A percentile compares a stretch with the other conserved stretches of the same genome.
Conservation (phyloP, 2,113 vertebrate species). For the Polypterus bichir region DNA sequence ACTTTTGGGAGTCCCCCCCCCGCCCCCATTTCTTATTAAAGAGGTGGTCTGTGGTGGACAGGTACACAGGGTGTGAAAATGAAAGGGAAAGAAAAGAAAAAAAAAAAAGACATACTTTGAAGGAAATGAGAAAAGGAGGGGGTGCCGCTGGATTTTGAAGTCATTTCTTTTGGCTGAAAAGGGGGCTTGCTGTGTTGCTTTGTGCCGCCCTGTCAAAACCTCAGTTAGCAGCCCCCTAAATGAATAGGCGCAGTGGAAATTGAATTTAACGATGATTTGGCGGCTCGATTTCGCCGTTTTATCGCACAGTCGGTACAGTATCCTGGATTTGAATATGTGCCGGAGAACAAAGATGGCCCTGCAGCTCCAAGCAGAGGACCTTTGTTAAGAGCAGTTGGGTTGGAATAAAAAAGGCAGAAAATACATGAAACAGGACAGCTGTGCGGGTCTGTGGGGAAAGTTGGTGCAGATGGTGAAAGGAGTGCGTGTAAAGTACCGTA, state of each 20-base stretch:
- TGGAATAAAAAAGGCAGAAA: conserved; percentile 32
- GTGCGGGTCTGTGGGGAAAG: conserved; percentile 59
- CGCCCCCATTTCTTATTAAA: not conserved
- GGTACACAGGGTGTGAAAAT: not conserved
- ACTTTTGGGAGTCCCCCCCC: too few relatives aligned
- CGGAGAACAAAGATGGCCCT: conserved; percentile 8
- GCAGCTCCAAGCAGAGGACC: conserved; percentile 18
- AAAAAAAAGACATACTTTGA: too few relatives aligned
- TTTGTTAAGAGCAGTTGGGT: conserved; percentile 25
- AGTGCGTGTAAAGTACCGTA: conserved; percentile 36
- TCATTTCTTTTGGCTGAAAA: not conserved
- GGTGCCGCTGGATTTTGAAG: not conserved
- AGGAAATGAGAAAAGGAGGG: too few relatives aligned
- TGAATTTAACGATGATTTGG: conserved; percentile 8
- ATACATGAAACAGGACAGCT: conserved; percentile 60
- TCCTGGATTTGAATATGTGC: conserved; percentile 4
- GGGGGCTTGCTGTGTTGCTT: not conserved
- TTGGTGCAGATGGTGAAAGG: conserved; percentile 53
- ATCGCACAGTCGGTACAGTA: conserved; percentile 5
- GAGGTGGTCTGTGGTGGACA: not conserved
- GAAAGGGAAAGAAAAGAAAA: not conserved
- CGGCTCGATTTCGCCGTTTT: conserved; percentile 1
- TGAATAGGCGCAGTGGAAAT: conserved; percentile 14
- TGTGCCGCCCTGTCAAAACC: conserved; percentile 1
- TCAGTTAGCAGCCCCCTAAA: conserved; percentile 14